phyloP scores from a whole-genome alignment of 1,140 invertebrate genomes.

The Drosophila gunungcola region DNA sequence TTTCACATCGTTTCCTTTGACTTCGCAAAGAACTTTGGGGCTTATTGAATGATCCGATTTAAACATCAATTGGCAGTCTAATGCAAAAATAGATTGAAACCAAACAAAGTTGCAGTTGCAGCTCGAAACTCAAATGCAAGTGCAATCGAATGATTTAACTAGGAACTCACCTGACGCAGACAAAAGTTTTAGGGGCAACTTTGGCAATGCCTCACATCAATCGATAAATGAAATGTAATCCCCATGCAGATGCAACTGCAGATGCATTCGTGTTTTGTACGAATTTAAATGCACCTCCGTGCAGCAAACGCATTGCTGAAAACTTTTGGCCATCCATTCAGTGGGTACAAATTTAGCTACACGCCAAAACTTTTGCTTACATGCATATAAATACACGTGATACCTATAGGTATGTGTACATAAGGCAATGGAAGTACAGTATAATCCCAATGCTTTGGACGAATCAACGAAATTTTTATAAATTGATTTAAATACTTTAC shows the following conservation, averaged over 20 bases:
- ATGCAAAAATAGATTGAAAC: constrained; percentile 60
- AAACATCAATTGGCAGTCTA: constrained; percentile 70
- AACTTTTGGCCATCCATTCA: constrained; percentile 69
- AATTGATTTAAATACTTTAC: no score
- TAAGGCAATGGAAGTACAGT: constrained; percentile 2
- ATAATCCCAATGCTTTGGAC: background rate
- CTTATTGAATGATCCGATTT: constrained; percentile 79
- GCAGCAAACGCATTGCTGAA: constrained; percentile 32
- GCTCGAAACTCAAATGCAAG: constrained; percentile 52
- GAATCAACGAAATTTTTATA: background rate
- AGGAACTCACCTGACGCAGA: constrained; percentile 55
- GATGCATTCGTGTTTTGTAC: constrained; percentile 62
- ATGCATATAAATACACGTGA: constrained; percentile 21
- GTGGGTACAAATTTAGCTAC: constrained; percentile 46
- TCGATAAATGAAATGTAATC: constrained; percentile 82
- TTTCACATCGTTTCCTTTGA: background rate
- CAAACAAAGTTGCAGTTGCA: constrained; percentile 24
- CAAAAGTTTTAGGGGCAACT: constrained; percentile 51
- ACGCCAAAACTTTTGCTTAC: constrained; percentile 62
- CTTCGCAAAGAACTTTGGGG: constrained; percentile 32
- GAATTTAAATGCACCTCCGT: constrained; percentile 51
- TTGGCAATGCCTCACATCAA: constrained; percentile 54
- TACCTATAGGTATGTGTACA: background rate
- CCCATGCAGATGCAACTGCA: constrained; percentile 37
- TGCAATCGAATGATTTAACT: constrained; percentile 65